Evolutionary conservation across 2,113 vertebrate genomes (phyloP).

Genomic region (Zosterops japonicus): DNA sequence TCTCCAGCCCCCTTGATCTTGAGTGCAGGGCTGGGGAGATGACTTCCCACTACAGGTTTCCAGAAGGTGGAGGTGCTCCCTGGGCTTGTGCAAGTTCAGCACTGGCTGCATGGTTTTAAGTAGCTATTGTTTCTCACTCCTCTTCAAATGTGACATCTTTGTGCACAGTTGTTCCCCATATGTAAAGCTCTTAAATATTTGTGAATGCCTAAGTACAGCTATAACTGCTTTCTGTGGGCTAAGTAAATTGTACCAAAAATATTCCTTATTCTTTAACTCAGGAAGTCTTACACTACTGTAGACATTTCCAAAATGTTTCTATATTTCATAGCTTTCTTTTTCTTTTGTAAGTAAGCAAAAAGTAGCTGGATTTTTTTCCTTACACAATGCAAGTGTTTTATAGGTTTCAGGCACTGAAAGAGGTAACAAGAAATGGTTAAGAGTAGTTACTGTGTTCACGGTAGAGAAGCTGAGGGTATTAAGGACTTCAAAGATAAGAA

Average conservation of each 20-base stretch:
- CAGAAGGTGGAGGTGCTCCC: not conserved
- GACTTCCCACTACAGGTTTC: not conserved
- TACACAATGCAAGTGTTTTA: not conserved
- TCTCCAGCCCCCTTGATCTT: not conserved
- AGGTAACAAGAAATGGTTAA: not conserved
- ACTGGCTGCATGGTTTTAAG: accelerated
- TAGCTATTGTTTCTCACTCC: not conserved
- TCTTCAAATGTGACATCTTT: not conserved
- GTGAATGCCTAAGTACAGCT: not conserved
- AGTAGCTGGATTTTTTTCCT: not conserved
- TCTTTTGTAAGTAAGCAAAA: not conserved
- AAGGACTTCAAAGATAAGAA: not conserved
- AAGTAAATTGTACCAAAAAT: not conserved
- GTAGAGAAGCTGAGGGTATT: not conserved
- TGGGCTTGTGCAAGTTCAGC: not conserved
- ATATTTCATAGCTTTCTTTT: not conserved
- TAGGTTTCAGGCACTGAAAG: not conserved
- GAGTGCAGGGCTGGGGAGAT: accelerated
- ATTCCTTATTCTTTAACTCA: not conserved
- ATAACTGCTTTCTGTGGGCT: not conserved
- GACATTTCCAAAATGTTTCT: not conserved
- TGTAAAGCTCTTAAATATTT: not conserved
- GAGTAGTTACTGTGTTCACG: not conserved
- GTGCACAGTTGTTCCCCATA: not conserved
- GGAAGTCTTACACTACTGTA: not conserved